Evolutionary conservation across 2,797 vertebrate species (phyloP).

Genomic region (Columba guinea): DNA sequence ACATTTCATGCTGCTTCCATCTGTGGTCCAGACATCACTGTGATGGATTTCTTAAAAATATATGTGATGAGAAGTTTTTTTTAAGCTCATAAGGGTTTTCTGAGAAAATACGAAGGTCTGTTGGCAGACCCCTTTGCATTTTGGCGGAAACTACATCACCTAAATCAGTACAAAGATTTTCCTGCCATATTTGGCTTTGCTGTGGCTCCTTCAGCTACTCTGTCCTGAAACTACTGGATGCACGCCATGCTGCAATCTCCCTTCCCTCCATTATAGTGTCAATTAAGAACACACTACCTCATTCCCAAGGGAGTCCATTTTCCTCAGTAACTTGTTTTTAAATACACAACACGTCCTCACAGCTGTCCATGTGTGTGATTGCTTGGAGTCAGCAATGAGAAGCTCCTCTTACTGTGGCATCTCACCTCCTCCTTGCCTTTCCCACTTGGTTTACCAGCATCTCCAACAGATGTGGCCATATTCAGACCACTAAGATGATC

Average conservation of each 20-base stretch:
- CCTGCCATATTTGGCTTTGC: conserved; percentile 40
- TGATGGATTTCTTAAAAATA: conserved; percentile 36
- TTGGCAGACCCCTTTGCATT: conserved; percentile 7
- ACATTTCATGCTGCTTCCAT: conserved; percentile 43
- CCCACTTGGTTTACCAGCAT: not conserved
- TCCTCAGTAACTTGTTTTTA: not conserved
- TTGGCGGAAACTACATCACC: not conserved
- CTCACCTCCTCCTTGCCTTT: not conserved
- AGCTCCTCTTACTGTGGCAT: not conserved
- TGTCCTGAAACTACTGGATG: not conserved
- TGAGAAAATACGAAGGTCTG: conserved; percentile 31
- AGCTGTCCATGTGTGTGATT: not conserved
- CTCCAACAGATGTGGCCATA: not conserved
- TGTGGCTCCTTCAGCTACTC: conserved; percentile 4
- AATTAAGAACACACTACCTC: not conserved
- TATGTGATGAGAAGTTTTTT: not conserved
- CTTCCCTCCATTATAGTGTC: not conserved
- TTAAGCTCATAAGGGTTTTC: conserved; percentile 17
- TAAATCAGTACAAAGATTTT: conserved; percentile 28
- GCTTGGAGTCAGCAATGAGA: not conserved
- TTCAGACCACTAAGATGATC: not conserved
- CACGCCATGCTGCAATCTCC: not conserved
- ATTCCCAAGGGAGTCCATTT: conserved; percentile 1
- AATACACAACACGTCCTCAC: not conserved
- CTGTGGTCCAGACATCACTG: conserved; percentile 12